A percentile compares a stretch with the other conserved stretches of the same genome.
These are phyloP conservation scores for Lutjanus campechanus DNA, from an alignment of 2,797 vertebrate genomes.

Conservation along the genomic window DNA sequence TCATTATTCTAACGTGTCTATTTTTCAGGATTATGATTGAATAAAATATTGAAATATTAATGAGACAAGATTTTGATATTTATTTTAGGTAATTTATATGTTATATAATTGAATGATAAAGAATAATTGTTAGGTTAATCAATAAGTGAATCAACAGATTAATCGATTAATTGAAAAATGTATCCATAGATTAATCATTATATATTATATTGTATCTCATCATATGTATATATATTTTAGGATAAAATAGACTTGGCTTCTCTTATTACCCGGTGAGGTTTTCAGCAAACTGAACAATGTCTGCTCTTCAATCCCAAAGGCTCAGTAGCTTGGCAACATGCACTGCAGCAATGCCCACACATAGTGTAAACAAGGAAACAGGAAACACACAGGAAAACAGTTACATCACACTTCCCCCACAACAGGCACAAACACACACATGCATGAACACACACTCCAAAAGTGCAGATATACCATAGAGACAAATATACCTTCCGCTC, in stretches of 20 bases:
- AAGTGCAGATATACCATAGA: conserved; percentile 3
- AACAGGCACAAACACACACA: conserved; percentile 17
- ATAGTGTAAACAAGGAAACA: conserved; percentile 70
- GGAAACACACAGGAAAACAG: conserved; percentile 66
- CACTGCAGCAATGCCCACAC: conserved; percentile 70
- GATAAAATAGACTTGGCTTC: background rate
- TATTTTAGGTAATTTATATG: too few relatives aligned
- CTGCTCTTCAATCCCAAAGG: conserved; percentile 48
- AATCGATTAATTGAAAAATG: too few relatives aligned
- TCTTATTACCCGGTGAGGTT: conserved; percentile 22
- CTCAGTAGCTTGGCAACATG: conserved; percentile 68
- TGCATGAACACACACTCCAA: conserved; percentile 8
- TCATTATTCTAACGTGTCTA: too few relatives aligned
- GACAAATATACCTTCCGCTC: conserved; percentile 7
- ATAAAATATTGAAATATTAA: too few relatives aligned
- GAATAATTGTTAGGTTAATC: too few relatives aligned
- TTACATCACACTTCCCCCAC: conserved; percentile 67
- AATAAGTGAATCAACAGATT: too few relatives aligned
- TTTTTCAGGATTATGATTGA: too few relatives aligned
- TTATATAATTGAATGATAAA: too few relatives aligned
- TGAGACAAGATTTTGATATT: too few relatives aligned
- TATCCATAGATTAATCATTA: too few relatives aligned
- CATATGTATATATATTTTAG: background rate
- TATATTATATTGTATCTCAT: background rate
- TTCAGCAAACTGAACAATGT: conserved; percentile 46